Base-by-base conservation (phyloP, 2,888 invertebrate species). In the Pecten maximus region DNA sequence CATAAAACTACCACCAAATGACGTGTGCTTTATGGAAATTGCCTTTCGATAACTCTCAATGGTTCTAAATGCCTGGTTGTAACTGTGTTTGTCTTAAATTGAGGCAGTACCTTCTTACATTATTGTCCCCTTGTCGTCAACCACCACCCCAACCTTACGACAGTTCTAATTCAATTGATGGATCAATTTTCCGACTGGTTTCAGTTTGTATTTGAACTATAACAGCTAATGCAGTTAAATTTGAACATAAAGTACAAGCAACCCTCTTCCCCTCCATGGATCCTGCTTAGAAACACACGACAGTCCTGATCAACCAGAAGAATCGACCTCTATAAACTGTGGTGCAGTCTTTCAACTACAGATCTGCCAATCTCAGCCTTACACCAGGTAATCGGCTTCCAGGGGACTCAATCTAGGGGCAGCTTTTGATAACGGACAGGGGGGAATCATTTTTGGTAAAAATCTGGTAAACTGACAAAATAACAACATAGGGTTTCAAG, bases 141-240 rank as follows among this genome's bases (percentile, higher is more conserved):
- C 74, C 74, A 74, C 12, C 74, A 74, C 35, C 74, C 35, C 28
- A 74, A 74, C 74, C 35, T 35, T 74, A 28, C 74, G 74, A 74
- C 74, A 74, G 35, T 28, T 23, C 28, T 74, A 60, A 74, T 74
- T 74, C 74, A 74, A 74, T 28, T 74, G 74, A 74, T 12, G 74
- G 35, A 74, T 74, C 74, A 74, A 74, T 74, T 74, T 74, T 74
- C 74, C 74, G 74, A 74, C 28, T 74, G 74, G 35, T 23, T 74
- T 74, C 28, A 74, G 74, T 35, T 74, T 74, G 74, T 74, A 74
- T 74, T 74, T 35, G 74, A 74, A 74, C 74, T 74, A 35, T 74
- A 35, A 74, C 35, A 74, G 74, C 74, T 35, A 74, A 74, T 35
- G 35, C 35, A 28, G 74, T 74, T 74, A 74, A 35, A 74, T 74